These are phyloP conservation scores for Elaphurus davidianus DNA, from an alignment of 2,113 vertebrate genomes.

Conservation along the genomic window DNA sequence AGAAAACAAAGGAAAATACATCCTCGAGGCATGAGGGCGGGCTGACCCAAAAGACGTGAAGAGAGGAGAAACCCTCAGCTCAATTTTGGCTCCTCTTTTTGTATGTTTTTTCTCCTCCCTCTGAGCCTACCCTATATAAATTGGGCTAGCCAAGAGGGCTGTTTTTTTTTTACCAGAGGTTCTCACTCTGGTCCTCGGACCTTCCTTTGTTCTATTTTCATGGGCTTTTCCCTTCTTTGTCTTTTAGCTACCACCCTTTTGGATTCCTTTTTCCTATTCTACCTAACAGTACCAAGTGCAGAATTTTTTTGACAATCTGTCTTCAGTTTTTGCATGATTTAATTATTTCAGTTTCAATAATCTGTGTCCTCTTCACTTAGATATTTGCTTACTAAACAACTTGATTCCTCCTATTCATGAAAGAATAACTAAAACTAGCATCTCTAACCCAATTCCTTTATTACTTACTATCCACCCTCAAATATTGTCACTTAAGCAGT, in stretches of 20 bases:
- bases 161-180: not conserved
- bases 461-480: not conserved
- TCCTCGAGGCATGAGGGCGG: not conserved
- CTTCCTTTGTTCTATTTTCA: not conserved
- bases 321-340: constrained; percentile 57
- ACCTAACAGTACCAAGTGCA: not conserved
- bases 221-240: not conserved
- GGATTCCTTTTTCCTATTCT: not conserved
- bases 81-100: not conserved
- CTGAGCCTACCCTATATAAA: not conserved
- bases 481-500: not conserved
- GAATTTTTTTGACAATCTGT: constrained; percentile 63
- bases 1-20: not conserved
- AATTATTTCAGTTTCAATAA: constrained; percentile 57
- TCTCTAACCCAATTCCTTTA: not conserved
- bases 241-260: not conserved
- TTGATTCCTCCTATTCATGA: constrained; percentile 37
- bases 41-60: not conserved
- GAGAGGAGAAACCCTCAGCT: not conserved
- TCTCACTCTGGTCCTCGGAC: not conserved
- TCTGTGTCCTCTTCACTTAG: constrained; percentile 39
- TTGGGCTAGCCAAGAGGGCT: not conserved
- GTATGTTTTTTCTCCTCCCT: not conserved
- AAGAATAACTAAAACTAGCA: not conserved
- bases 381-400: not conserved